These are phyloP conservation scores for Taeniopygia guttata DNA, from an alignment of 2,797 vertebrate genomes.

Conservation along the genomic window DNA sequence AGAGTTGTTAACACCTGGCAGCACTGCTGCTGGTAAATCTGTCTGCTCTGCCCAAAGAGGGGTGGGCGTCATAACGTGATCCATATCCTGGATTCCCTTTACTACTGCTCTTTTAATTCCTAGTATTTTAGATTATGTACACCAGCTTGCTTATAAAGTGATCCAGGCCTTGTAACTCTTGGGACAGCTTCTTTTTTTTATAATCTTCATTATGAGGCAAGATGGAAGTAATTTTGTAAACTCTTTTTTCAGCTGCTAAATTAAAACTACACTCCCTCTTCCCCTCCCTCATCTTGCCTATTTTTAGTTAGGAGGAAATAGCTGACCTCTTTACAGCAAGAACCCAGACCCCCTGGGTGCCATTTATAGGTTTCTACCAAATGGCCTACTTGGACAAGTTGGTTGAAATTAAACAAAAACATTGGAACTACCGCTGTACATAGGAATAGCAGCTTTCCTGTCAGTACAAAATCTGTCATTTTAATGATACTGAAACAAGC, in stretches of 20 bases:
- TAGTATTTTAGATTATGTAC: neutral
- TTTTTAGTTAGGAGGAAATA: conserved; percentile 73
- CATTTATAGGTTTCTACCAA: conserved; percentile 38
- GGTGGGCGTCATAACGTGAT: rapidly evolving
- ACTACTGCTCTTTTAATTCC: neutral
- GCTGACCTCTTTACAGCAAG: conserved; percentile 58
- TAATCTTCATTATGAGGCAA: conserved; percentile 48
- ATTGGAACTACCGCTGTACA: neutral
- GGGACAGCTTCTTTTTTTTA: neutral
- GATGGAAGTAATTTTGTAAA: conserved; percentile 70
- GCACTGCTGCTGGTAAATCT: neutral
- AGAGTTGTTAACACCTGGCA: conserved; percentile 1
- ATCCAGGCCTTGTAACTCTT: conserved; percentile 19
- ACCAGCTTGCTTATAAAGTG: neutral
- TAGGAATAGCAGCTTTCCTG: neutral
- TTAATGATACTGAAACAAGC: neutral
- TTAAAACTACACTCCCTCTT: conserved; percentile 28
- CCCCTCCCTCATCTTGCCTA: conserved; percentile 44
- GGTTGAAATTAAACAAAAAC: conserved; percentile 37
- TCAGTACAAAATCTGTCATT: neutral
- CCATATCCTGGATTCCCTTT: neutral
- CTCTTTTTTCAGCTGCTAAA: conserved; percentile 57
- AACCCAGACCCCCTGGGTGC: conserved; percentile 55
- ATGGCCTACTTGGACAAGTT: conserved; percentile 45
- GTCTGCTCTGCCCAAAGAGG: neutral